Base-by-base conservation (phyloP, 2,888 invertebrate species). In the Drosophila siamana region DNA sequence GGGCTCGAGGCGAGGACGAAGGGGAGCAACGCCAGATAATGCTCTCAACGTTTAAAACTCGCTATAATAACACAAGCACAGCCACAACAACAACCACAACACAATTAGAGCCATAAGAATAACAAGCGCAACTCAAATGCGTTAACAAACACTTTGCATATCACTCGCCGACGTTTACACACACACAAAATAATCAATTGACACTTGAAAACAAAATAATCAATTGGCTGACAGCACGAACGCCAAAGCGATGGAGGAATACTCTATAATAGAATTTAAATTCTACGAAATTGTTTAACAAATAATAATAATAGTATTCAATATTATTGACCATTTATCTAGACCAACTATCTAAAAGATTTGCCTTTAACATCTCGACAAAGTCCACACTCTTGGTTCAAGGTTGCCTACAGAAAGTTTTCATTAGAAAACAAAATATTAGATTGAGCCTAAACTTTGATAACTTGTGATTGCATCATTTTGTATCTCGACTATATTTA, bases 111-210 rank as follows among this genome's bases (percentile, higher is more conserved):
- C 15, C 30, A 30, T 43, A 28, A 40, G 50, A 52, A 68, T 72
- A 59, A 69, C 57, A 51, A 48, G 41, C 65, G 56, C 56, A 62
- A 41, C 41, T 36, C 46, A 47, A 67, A 54, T 41, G 63, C 66
- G 48, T 57, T 69, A 69, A 65, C 75, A 74, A 73, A 78, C 88
- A 86, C 74, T 88, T 80, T 89, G 88, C 88, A 88, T 90, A 89
- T 82, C 74, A 56, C 33, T 9, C 11, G 55, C 40, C 68, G 70
- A 80, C 77, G 67, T 54, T 70, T 50, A 52, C 60, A 41, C 19
- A 40, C 51, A 62, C 50, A 41, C 28, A 55, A n/a, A 36, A 60
- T 19, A 52, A 16, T 22, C 74, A 78, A 60, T 72, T 78, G 73
- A 68, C 68, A 63, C 65, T 80, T 69, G 65, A 61, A 47, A 56